A percentile compares a stretch with the other conserved stretches of the same genome.
Evolutionary conservation across 2,113 vertebrate species (phyloP).

Genomic region (Leptosomus discolor): DNA sequence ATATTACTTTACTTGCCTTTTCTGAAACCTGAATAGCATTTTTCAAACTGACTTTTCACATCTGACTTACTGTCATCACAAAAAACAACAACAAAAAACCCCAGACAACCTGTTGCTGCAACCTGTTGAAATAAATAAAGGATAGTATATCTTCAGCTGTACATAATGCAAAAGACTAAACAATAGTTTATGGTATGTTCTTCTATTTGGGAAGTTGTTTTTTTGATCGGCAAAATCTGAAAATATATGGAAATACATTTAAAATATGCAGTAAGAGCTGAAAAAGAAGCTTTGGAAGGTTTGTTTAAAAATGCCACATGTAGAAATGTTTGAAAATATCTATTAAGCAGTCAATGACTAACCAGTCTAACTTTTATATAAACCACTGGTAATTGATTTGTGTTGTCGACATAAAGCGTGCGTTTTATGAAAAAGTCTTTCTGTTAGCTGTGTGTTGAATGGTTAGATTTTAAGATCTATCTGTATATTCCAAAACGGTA

Average conservation of each 20-base stretch:
- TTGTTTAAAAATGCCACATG: background rate
- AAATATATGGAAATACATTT: background rate
- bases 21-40: background rate
- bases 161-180: background rate
- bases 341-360: background rate
- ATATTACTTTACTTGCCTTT: background rate
- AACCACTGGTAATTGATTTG: background rate
- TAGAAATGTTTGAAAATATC: background rate
- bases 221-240: background rate
- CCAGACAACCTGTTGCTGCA: background rate
- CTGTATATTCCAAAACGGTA: background rate
- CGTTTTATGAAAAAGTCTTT: background rate
- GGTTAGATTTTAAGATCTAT: background rate
- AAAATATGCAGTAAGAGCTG: background rate
- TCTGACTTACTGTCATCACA: background rate
- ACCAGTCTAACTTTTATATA: background rate
- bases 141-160: background rate
- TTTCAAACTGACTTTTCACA: background rate
- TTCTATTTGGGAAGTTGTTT: background rate
- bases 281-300: background rate
- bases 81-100: background rate
- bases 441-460: background rate
- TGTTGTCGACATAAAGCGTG: background rate
- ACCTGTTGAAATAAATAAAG: background rate
- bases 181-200: background rate